A percentile compares a stretch with the other conserved stretches of the same genome.
Conservation (phyloP, 2,797 vertebrate species). For the Poecilia wingei region DNA sequence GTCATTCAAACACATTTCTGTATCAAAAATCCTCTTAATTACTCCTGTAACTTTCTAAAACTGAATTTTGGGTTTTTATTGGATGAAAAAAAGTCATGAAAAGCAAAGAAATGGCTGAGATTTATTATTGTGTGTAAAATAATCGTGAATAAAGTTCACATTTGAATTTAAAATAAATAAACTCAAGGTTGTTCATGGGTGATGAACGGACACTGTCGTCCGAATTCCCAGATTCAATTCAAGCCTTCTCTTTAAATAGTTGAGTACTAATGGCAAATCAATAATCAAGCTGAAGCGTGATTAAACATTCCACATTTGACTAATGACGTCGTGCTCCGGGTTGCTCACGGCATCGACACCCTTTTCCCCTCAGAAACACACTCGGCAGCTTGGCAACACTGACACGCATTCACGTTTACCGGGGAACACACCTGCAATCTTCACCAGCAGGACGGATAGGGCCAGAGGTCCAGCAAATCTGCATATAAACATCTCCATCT, state of each 20-base stretch:
- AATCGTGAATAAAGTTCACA: neutral
- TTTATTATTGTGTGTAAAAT: neutral
- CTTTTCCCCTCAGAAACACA: constrained; percentile 38
- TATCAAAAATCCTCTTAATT: neutral
- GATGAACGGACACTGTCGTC: constrained; percentile 69
- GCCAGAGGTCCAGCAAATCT: constrained; percentile 66
- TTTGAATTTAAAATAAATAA: constrained; percentile 8
- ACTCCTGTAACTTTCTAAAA: neutral
- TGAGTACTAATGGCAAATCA: constrained; percentile 82
- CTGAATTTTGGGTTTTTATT: neutral
- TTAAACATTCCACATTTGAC: constrained; percentile 80
- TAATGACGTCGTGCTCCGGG: constrained; percentile 73
- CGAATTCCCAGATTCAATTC: constrained; percentile 53
- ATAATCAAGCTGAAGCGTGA: constrained; percentile 74
- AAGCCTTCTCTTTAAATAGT: constrained; percentile 80
- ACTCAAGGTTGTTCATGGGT: constrained; percentile 70
- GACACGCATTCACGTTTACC: constrained; percentile 34
- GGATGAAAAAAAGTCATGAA: neutral
- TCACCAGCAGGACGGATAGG: constrained; percentile 3
- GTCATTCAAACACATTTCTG: neutral
- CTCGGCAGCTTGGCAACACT: constrained; percentile 32
- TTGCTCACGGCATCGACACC: constrained; percentile 47
- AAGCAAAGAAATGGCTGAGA: neutral
- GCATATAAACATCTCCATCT: constrained; percentile 76
- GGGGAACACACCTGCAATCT: constrained; percentile 46